phyloP scores from a whole-genome alignment of 2,888 invertebrate genomes.

The Drosophila cognata region DNA sequence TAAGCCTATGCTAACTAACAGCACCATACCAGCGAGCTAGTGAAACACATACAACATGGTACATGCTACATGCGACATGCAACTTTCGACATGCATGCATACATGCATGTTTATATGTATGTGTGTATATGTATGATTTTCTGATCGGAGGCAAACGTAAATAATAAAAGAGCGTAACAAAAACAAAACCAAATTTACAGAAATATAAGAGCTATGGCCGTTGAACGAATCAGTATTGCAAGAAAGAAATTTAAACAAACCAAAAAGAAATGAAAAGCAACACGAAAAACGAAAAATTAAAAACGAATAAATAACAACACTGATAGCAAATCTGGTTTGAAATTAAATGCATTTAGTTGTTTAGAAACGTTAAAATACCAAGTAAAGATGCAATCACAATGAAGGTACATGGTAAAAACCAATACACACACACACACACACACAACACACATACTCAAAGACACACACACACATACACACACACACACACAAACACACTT shows the following conservation, averaged over 20 bases:
- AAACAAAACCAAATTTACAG: conserved; percentile 21
- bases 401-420: conserved; percentile 20
- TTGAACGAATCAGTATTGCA: conserved; percentile 60
- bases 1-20: conserved; percentile 26
- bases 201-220: conserved; percentile 30
- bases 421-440: conserved; percentile 21
- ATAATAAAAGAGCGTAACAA: conserved; percentile 1
- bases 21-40: conserved; percentile 7
- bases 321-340: conserved; percentile 38
- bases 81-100: conserved; percentile 1
- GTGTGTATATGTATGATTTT: conserved; percentile 7
- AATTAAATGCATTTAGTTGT: conserved; percentile 62
- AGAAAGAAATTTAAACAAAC: conserved; percentile 42
- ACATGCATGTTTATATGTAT: conserved; percentile 7
- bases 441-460: background rate
- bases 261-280: background rate
- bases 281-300: background rate
- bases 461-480: conserved; percentile 28
- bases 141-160: conserved; percentile 15
- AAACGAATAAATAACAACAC: conserved; percentile 9
- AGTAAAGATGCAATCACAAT: conserved; percentile 18
- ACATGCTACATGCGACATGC: too few species aligned
- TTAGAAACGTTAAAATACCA: conserved; percentile 42
- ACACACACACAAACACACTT: conserved; percentile 9
- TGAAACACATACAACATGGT: background rate